Evolutionary conservation across 2,113 vertebrate species (phyloP).

Genomic region (Phrynosoma platyrhinos): DNA sequence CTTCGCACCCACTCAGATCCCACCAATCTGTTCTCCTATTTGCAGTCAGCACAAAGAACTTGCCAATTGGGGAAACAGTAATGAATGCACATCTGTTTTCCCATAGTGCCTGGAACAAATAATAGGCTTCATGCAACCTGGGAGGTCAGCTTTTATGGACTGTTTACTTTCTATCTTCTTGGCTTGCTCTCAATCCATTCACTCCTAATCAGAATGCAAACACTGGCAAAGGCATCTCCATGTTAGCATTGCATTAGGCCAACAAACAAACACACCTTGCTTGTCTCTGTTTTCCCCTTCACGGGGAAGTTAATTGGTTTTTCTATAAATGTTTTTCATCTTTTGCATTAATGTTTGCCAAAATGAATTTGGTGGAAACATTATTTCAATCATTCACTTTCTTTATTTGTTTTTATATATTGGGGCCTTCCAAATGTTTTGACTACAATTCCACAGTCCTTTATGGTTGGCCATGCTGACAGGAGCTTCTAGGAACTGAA

Average conservation of each 20-base stretch:
- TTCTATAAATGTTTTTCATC: slow-evolving; percentile 24
- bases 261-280: slow-evolving; percentile 26
- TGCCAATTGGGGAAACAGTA: background rate
- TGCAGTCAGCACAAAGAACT: slow-evolving; percentile 1
- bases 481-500: background rate
- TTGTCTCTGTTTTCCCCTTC: slow-evolving; percentile 29
- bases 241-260: background rate
- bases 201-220: slow-evolving; percentile 33
- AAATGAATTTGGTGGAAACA: background rate
- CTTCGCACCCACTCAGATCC: slow-evolving; percentile 11
- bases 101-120: slow-evolving; percentile 14
- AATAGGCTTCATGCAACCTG: slow-evolving; percentile 1
- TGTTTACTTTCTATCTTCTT: slow-evolving; percentile 15
- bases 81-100: slow-evolving; percentile 22
- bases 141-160: slow-evolving; percentile 22
- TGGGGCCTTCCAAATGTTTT: background rate
- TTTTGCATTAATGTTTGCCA: slow-evolving; percentile 16
- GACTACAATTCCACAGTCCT: background rate
- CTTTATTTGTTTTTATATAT: background rate
- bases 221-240: background rate
- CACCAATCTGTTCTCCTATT: slow-evolving; percentile 9
- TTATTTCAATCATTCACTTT: background rate
- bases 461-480: background rate
- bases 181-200: slow-evolving; percentile 3
- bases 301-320: slow-evolving; percentile 32